Evolutionary conservation across 1,140 invertebrate genomes (phyloP).

Genomic region (Drosophila insularis): DNA sequence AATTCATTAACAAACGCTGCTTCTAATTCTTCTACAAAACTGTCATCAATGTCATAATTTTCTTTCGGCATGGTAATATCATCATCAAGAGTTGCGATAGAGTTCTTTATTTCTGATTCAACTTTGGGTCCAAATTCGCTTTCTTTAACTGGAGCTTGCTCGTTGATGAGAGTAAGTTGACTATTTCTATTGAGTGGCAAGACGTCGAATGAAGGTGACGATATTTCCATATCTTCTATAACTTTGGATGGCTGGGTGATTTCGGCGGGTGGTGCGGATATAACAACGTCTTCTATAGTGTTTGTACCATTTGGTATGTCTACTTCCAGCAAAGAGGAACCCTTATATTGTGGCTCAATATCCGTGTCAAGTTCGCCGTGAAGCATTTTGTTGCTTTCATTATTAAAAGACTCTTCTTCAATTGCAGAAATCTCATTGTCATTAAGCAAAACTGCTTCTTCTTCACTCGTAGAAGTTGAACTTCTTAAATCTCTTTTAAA

Average conservation of each 20-base stretch:
- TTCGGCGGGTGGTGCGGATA: background rate
- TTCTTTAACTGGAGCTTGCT: background rate
- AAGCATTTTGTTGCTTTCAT: background rate
- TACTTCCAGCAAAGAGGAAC: background rate
- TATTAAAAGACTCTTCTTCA: background rate
- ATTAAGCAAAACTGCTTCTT: background rate
- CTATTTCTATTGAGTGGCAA: background rate
- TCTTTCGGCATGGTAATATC: background rate
- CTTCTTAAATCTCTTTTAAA: constrained; percentile 1
- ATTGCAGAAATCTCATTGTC: background rate
- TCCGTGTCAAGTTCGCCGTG: background rate
- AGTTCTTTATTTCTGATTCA: background rate
- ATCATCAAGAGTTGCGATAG: too few species aligned
- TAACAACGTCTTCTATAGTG: background rate
- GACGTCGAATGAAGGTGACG: background rate
- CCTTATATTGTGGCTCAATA: background rate
- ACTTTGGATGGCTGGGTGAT: background rate
- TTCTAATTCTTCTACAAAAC: constrained; percentile 27
- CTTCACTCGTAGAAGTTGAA: background rate
- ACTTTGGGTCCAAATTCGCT: background rate
- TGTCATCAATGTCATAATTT: constrained; percentile 25
- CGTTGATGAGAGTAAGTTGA: background rate
- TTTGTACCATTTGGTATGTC: background rate
- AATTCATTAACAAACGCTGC: constrained; percentile 48
- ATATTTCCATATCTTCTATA: background rate